Base-by-base conservation (phyloP, 1,140 invertebrate species). In the Manduca sexta region DNA sequence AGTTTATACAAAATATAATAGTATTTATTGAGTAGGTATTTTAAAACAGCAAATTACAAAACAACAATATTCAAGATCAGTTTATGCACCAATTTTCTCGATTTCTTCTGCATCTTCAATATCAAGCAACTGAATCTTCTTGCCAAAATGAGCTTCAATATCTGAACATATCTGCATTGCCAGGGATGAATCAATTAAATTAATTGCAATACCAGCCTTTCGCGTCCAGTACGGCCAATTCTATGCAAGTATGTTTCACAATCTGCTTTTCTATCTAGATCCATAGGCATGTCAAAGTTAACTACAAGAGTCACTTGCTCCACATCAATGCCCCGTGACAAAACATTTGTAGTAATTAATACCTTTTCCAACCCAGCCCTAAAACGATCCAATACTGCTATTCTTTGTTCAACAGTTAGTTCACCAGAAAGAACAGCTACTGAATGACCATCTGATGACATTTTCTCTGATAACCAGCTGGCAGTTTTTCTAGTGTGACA, bases 261-360 rank as follows among this genome's bases (percentile, higher is more conserved):
- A 79, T 99, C 97, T 2, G 97, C 94, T 69, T 92, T 88, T 11
- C 90, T 89, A 16, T 90, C 86, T 31, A 91, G 76, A 69, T 97
- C 92, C 56, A 97, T 89, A 3, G 98, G 98, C 59, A 99, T 89
- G 86, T 99, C 98, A 87, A 98, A 99, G 81, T 99, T 99, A 0
- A 99, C 95, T 0, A 99, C 98, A 40, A 99, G 91, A 6, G 97
- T 99, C 0, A 99, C 98, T 90, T 96, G 94, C 71, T 97, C 95
- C 2, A 99, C 93, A 83, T 99, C 98, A 77, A 99, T 98, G 37
- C 98, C 97, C n/a, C 95, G 87, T 18, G 98, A 94, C 51, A 98
- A 89, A 0, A 99, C 97, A 88, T 99, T 99, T 3, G 98, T 99
- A 0, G 98, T 98, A 33, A 99, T 98, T 0, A 99, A 90, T 30